Base-by-base conservation (phyloP, 1,140 invertebrate species). In the Calliphora vicina region DNA sequence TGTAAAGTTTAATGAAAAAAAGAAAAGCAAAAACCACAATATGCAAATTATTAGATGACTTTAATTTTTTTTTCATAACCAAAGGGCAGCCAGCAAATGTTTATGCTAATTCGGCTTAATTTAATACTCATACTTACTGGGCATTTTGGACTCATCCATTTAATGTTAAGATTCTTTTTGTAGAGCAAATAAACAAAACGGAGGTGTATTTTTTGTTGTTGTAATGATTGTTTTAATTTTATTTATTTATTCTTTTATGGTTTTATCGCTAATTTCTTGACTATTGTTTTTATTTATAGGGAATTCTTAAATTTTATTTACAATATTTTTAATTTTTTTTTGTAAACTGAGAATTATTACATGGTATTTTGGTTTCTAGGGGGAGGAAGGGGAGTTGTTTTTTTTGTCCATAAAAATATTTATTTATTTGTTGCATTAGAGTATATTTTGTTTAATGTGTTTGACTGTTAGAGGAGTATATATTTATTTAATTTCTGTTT, bases 11-110 rank as follows among this genome's bases (percentile, higher is more conserved):
- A 9, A 35, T 15, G 29, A 35, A 35, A 35, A 35, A 74, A n/a
- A 35, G n/a, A 74, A 74, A 26, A 74, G 13, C 10, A 78, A 78
- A 78, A 78, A 78, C 74, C 74, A 78, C 74, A 78, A 78, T 78
- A 78, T 78, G 74, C 74, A 43, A 43, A 78, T 78, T 78, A 78
- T 78, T 78, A 23, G 35, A 43, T 78, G 61, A 67, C 61, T 67
- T 67, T 67, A 67, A 67, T 67, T 67, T 61, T 61, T 61, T 61
- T 50, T 50, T 20, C 61, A 57, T 57, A 57, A 57, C 50, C 50
- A 67, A 67, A 67, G 61, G 50, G 61, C 61, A 67, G 20, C 13
- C 50, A 57, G 15, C 50, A 57, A 17, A 57, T 23, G n/a, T 67
- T 67, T 23, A 23, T 67, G 20, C 50, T 57, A 57, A 23, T 67